Base-by-base conservation (phyloP, 64 coral and sea anemone species). In the Porites lutea region DNA sequence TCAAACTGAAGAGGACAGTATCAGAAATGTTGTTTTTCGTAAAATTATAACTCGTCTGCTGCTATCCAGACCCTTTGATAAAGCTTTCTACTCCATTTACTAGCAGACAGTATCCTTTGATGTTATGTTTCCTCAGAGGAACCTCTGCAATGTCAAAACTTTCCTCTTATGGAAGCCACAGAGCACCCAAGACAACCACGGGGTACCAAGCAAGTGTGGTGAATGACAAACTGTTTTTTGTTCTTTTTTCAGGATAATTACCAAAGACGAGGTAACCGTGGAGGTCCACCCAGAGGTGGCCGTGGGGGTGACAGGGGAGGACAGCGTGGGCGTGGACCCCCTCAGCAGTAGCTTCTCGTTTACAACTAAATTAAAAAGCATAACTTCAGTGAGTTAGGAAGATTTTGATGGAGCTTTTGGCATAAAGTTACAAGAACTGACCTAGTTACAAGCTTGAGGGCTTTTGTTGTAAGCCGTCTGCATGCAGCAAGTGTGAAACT, bases 341-440 rank as follows among this genome's bases (percentile, higher is more conserved):
- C 92, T 50, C 92, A 94, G 78, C 77, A 89, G 59, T 89, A 50
- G 61, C 13, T 62, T 13, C 80, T 51, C 23, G 27, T 16, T 15
- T 55, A 72, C 78, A 27, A 77, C 72, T 47, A 14, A 65, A 88
- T 52, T 64, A 64, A 84, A 58, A 65, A 57, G 62, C 88, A 72
- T 75, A 88, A 46, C 73, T 89, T 89, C 86, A 88, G 61, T 51
- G 73, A 62, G 87, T 89, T 83, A 89, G 92, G 92, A 94, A 94
- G 92, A 94, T 94, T 94, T 89, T 94, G 92, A 94, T 94, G 92
- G 88, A 94, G 92, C 92, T 89, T 94, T 94, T 79, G 92, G 88
- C 92, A 89, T 89, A 89, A 87, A 75, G 62, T 84, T 84, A 84
- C 62, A 12, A 52, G 61, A 84, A 84, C 81, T 84, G 81, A 84